These are phyloP conservation scores for Strigops habroptila DNA, from an alignment of 2,113 vertebrate genomes.

Conservation along the genomic window DNA sequence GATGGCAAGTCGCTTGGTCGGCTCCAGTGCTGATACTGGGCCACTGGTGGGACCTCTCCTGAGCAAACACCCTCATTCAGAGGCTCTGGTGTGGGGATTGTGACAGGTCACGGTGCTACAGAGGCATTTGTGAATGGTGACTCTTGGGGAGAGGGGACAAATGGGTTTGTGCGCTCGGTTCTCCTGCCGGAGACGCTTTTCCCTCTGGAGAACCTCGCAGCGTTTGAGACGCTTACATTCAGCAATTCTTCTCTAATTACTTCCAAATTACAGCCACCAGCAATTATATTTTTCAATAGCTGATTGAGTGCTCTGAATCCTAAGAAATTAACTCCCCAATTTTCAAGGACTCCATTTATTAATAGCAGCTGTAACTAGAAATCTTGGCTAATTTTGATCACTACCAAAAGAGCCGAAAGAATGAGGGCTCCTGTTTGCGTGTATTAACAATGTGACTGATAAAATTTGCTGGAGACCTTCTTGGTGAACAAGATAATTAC, in stretches of 20 bases:
- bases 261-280: slow-evolving; percentile 18
- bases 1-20: fast-evolving
- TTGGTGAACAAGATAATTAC: slow-evolving; percentile 15
- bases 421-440: not conserved
- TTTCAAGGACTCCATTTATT: slow-evolving; percentile 32
- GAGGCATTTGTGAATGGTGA: not conserved
- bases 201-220: not conserved
- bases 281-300: slow-evolving; percentile 13
- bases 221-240: not conserved
- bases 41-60: not conserved
- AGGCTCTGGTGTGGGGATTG: no score
- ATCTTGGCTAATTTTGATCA: slow-evolving; percentile 25
- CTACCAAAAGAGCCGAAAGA: not conserved
- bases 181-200: not conserved
- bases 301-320: not conserved
- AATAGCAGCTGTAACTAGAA: slow-evolving; percentile 45
- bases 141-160: not conserved
- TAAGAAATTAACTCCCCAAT: slow-evolving; percentile 1
- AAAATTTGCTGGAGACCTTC: slow-evolving; percentile 25
- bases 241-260: not conserved
- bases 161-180: not conserved
- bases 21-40: not conserved
- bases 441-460: not conserved
- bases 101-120: fast-evolving
- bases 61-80: fast-evolving